A percentile compares a stretch with the other conserved stretches of the same genome.
Evolutionary conservation across 2,797 vertebrate species (phyloP).

Genomic region (Synaphobranchus kaupii): DNA sequence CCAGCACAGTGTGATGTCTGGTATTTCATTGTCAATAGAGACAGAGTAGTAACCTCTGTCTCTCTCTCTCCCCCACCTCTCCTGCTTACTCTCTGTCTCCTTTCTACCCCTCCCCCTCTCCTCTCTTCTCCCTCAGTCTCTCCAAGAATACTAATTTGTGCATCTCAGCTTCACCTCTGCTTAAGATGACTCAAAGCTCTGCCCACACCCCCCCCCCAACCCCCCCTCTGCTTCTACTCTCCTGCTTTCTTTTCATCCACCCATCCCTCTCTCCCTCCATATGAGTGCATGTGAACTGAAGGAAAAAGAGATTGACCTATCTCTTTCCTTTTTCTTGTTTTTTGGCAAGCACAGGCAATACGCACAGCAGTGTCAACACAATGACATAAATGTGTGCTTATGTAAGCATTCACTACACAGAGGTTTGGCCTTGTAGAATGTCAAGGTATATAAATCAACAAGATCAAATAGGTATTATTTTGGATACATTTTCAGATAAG

Average conservation of each 20-base stretch:
- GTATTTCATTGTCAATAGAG: constrained; percentile 1
- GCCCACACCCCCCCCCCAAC: constrained; percentile 21
- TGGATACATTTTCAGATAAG: background rate
- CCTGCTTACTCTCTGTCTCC: background rate
- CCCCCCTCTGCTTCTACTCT: constrained; percentile 6
- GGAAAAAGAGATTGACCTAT: background rate
- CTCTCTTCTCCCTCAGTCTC: constrained; percentile 1
- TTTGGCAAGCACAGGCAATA: background rate
- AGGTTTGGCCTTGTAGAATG: background rate
- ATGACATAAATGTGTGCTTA: background rate
- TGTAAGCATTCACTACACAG: background rate
- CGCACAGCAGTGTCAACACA: background rate
- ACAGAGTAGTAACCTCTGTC: background rate
- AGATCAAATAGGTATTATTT: background rate
- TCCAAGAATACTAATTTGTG: constrained; percentile 23
- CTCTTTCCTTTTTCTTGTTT: background rate
- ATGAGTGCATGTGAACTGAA: background rate
- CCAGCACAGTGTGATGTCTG: background rate
- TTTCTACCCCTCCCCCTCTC: constrained; percentile 11
- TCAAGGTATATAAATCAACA: background rate
- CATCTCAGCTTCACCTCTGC: constrained; percentile 35
- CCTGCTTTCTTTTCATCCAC: background rate
- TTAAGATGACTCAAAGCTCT: constrained; percentile 41
- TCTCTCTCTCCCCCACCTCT: background rate
- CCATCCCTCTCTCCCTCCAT: background rate